Conservation (phyloP, 2,888 invertebrate species). For the Xanthorhoe designata region DNA sequence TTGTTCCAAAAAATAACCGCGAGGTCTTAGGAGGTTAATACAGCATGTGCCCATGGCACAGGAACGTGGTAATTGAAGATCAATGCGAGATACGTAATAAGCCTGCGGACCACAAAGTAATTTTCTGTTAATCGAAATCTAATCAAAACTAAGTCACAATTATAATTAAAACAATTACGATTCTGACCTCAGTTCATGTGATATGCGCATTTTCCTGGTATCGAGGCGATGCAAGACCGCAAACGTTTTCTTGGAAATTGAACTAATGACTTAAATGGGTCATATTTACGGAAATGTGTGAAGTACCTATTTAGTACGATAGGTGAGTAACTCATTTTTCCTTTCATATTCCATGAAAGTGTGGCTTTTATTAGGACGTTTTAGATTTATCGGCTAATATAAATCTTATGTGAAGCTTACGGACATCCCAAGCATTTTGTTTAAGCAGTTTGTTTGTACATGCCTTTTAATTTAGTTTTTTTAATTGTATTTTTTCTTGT, state of each 20-base stretch:
- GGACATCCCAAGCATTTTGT: no score
- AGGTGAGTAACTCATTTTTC: not conserved
- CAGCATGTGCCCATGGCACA: no score
- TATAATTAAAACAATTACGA: conserved; percentile 14
- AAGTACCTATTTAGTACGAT: conserved; percentile 11
- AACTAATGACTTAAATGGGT: conserved; percentile 16
- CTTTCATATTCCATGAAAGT: not conserved
- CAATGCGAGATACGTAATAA: no score
- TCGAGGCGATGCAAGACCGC: conserved; percentile 26
- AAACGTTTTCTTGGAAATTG: conserved; percentile 27
- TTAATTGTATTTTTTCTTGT: no score
- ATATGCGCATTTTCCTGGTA: conserved; percentile 28
- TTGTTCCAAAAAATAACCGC: no score
- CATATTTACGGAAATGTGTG: conserved; percentile 25
- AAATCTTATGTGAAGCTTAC: no score
- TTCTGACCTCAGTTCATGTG: conserved; percentile 33
- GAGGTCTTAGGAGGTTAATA: no score
- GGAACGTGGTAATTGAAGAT: no score
- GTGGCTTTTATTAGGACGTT: not conserved
- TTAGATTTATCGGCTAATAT: no score
- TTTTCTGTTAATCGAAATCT: not conserved
- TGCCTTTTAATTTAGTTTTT: no score
- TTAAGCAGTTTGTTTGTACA: no score
- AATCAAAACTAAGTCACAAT: not conserved
- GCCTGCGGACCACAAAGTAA: not conserved